Evolutionary conservation across 1,140 invertebrate genomes (phyloP).

Genomic region (Stegodyphus dumicola): DNA sequence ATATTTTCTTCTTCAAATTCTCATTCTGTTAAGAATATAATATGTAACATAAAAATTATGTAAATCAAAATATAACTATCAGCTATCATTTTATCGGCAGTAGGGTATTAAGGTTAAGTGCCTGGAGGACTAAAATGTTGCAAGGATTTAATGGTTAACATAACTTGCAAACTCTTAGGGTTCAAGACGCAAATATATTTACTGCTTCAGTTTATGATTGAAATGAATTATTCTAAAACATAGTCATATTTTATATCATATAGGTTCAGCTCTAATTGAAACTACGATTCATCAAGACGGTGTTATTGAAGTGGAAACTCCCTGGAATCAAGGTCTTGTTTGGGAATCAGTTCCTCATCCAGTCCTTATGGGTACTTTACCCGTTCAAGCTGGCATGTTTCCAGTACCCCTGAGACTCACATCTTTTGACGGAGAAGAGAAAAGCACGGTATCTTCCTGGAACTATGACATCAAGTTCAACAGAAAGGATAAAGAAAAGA

Average conservation of each 20-base stretch:
- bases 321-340: conserved; percentile 68
- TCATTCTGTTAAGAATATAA: no score
- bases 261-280: conserved; percentile 65
- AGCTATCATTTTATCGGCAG: no score
- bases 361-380: conserved; percentile 84
- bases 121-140: no score
- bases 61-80: no score
- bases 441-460: conserved; percentile 95
- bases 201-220: no score
- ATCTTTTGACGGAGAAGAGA: conserved; percentile 72
- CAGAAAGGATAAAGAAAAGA: conserved; percentile 64
- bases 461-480: conserved; percentile 74
- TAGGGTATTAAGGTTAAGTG: no score
- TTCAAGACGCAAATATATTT: no score
- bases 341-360: conserved; percentile 82
- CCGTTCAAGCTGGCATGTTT: conserved; percentile 91
- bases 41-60: no score
- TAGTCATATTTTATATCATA: background rate
- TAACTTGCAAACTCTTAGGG: no score
- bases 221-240: background rate
- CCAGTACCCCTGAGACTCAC: conserved; percentile 88
- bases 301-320: conserved; percentile 69
- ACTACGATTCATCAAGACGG: conserved; percentile 69
- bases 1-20: no score
- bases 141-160: no score